Percentiles rank a stretch among this genome's conserved stretches.
phyloP scores from a whole-genome alignment of 2,797 vertebrate genomes.

The Brotula barbata region DNA sequence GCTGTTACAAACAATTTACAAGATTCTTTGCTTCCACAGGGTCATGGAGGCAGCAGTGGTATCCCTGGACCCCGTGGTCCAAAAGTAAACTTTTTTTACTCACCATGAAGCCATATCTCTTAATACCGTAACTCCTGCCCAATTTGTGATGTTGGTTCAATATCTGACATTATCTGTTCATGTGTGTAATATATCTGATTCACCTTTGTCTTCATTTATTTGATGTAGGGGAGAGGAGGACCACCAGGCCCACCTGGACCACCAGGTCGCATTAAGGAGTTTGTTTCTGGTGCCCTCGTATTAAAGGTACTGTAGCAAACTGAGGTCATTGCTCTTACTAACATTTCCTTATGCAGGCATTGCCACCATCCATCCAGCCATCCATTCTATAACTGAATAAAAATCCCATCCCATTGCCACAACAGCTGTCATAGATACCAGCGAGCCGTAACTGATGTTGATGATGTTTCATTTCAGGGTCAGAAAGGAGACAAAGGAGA shows the following conservation, averaged over 20 bases:
- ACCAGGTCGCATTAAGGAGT: slow-evolving; percentile 57
- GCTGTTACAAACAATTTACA: slow-evolving; percentile 14
- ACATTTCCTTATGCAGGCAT: not conserved
- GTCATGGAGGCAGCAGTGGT: slow-evolving; percentile 57
- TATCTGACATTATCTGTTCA: not conserved
- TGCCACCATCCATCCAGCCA: too few relatives aligned
- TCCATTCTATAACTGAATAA: too few relatives aligned
- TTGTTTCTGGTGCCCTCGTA: not conserved
- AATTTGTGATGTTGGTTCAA: not conserved
- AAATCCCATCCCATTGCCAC: not conserved
- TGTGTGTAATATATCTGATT: not conserved
- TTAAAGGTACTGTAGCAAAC: slow-evolving; percentile 45
- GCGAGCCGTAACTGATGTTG: slow-evolving; percentile 10
- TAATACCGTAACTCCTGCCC: not conserved
- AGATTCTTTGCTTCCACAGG: slow-evolving; percentile 49
- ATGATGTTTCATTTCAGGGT: slow-evolving; percentile 41
- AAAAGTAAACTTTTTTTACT: slow-evolving; percentile 49
- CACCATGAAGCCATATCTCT: too few relatives aligned
- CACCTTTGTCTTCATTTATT: slow-evolving; percentile 8
- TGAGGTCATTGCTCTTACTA: not conserved
- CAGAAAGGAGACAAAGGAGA: slow-evolving; percentile 57
- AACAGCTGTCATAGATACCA: not conserved
- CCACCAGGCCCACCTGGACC: slow-evolving; percentile 52
- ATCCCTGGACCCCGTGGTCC: slow-evolving; percentile 56
- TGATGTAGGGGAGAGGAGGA: slow-evolving; percentile 55